Conservation (phyloP, 2,113 vertebrate genomes). For the Indicator maculatus region DNA sequence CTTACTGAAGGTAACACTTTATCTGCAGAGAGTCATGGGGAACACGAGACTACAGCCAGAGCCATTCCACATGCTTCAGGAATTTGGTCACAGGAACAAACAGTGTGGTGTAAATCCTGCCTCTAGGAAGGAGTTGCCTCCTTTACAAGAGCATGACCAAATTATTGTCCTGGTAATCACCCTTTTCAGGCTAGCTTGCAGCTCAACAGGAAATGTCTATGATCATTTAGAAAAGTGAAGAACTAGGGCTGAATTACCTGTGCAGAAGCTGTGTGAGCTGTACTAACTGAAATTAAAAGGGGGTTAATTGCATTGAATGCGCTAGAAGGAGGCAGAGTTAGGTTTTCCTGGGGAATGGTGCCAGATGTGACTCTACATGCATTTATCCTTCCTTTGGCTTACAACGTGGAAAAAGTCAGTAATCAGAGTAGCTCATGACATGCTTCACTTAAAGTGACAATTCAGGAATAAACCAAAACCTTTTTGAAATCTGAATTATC, state of each 20-base stretch:
- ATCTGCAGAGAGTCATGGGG: background rate
- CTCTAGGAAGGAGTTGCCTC: background rate
- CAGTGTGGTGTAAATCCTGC: background rate
- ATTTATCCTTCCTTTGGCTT: slow-evolving; percentile 47
- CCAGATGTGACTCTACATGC: slow-evolving; percentile 1
- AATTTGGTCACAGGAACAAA: slow-evolving; percentile 36
- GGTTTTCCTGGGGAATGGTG: slow-evolving; percentile 26
- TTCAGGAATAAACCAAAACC: background rate
- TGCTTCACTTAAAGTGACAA: background rate
- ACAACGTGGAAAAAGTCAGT: slow-evolving; percentile 33
- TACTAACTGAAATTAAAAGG: background rate
- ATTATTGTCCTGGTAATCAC: background rate
- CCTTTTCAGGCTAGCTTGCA: background rate
- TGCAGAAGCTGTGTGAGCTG: background rate
- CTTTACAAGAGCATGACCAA: background rate
- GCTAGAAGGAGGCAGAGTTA: background rate
- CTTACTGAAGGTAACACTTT: background rate
- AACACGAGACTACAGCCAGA: slow-evolving; percentile 2
- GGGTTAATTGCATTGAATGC: background rate
- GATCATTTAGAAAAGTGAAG: background rate
- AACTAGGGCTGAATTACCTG: background rate
- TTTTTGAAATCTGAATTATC: background rate
- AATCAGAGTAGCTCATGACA: background rate
- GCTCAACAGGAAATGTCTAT: background rate
- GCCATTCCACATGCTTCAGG: slow-evolving; percentile 11